Evolutionary conservation across 2,797 vertebrate species (phyloP).

Genomic region (Danio jaintianensis): DNA sequence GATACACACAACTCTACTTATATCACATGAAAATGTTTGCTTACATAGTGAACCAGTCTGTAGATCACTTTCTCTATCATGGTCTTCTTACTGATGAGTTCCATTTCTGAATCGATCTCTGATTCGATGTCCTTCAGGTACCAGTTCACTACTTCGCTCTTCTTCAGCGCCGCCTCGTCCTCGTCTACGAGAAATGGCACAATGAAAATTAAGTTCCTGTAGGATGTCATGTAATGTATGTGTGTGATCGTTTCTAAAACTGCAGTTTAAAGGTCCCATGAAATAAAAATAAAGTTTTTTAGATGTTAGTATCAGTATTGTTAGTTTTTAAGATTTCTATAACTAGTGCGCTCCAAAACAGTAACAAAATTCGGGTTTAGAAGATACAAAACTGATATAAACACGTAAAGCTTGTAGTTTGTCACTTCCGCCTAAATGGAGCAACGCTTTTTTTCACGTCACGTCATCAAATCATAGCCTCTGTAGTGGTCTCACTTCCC

Average conservation of each 20-base stretch:
- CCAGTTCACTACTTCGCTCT: conserved; percentile 94
- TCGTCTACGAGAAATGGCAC: conserved; percentile 78
- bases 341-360: too few species aligned
- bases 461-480: too few species aligned
- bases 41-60: conserved; percentile 92
- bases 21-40: conserved; percentile 53
- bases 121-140: conserved; percentile 98
- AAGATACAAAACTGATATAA: too few species aligned
- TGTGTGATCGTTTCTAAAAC: not conserved
- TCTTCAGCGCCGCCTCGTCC: conserved; percentile 90
- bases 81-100: conserved; percentile 92
- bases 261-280: too few species aligned
- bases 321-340: too few species aligned
- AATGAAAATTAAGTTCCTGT: not conserved
- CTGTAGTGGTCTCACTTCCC: too few species aligned
- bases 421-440: too few species aligned
- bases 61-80: conserved; percentile 97
- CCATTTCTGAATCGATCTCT: conserved; percentile 96
- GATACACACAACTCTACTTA: not conserved
- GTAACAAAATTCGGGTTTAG: too few species aligned
- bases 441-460: too few species aligned
- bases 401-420: too few species aligned
- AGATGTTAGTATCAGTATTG: too few species aligned
- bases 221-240: not conserved
- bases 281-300: too few species aligned